Conservation (phyloP, 2,888 invertebrate species). For the Tipula lateralis region DNA sequence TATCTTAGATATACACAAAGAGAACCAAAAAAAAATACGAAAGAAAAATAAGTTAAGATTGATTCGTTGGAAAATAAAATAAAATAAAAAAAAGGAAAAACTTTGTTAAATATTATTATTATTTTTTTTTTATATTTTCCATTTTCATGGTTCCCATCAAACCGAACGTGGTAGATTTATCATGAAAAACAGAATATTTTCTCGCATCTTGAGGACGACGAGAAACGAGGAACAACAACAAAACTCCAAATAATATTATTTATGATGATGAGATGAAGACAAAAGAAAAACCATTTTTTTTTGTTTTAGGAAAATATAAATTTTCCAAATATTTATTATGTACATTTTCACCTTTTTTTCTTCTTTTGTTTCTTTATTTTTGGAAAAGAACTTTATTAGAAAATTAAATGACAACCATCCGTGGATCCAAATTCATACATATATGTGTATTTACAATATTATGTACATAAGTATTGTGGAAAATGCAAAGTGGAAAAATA, state of each 20-base stretch:
- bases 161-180: conserved; percentile 24
- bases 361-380: background rate
- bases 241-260: background rate
- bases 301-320: background rate
- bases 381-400: conserved; percentile 19
- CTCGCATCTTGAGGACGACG: background rate
- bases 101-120: conserved; percentile 26
- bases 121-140: background rate
- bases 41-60: background rate
- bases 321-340: conserved; percentile 1
- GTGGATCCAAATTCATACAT: background rate
- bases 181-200: background rate
- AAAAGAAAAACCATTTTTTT: background rate
- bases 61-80: background rate
- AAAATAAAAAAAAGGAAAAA: background rate
- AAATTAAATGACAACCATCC: conserved; percentile 5
- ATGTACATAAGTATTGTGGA: background rate
- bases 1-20: background rate
- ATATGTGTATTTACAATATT: background rate
- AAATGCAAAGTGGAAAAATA: conserved; percentile 6
- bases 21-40: background rate
- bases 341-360: conserved; percentile 5
- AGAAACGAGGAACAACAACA: background rate
- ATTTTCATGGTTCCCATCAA: conserved; percentile 20
- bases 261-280: conserved; percentile 24